phyloP scores from a whole-genome alignment of 2,888 invertebrate species.

The Peribatodes rhomboidaria region DNA sequence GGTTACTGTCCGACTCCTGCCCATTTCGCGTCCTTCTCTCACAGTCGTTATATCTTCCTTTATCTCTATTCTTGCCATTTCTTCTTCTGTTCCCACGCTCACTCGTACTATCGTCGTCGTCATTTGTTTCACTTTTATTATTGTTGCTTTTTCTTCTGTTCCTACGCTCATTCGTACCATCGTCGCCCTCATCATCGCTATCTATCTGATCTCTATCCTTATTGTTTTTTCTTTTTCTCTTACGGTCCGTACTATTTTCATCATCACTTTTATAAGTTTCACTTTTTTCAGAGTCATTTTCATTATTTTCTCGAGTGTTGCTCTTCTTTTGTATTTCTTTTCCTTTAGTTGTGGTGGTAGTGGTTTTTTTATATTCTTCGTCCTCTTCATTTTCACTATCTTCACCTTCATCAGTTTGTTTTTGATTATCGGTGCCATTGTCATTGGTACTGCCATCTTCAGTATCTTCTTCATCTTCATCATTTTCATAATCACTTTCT shows the following conservation, averaged over 20 bases:
- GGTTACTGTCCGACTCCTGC: not conserved
- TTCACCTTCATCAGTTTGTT: not conserved
- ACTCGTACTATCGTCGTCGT: too few species aligned
- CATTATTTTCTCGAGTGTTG: not conserved
- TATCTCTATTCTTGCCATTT: not conserved
- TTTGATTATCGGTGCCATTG: too few species aligned
- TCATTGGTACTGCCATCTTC: not conserved
- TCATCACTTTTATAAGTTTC: not conserved
- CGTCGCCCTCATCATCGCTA: not conserved
- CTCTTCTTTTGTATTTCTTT: not conserved
- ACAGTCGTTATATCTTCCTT: not conserved
- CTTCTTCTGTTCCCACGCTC: not conserved
- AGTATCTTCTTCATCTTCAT: not conserved
- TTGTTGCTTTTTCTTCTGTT: not conserved
- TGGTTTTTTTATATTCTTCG: not conserved
- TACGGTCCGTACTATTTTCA: too few species aligned
- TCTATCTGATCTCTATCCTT: not conserved
- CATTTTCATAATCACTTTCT: not conserved
- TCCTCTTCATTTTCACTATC: not conserved
- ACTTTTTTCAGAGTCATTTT: not conserved
- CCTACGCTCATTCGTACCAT: not conserved
- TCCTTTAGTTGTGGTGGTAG: not conserved
- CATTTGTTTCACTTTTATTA: too few species aligned
- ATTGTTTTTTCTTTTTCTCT: too few species aligned
- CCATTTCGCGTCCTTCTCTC: not conserved